Conservation (phyloP, 2,888 invertebrate species). For the Anticlea derivata region DNA sequence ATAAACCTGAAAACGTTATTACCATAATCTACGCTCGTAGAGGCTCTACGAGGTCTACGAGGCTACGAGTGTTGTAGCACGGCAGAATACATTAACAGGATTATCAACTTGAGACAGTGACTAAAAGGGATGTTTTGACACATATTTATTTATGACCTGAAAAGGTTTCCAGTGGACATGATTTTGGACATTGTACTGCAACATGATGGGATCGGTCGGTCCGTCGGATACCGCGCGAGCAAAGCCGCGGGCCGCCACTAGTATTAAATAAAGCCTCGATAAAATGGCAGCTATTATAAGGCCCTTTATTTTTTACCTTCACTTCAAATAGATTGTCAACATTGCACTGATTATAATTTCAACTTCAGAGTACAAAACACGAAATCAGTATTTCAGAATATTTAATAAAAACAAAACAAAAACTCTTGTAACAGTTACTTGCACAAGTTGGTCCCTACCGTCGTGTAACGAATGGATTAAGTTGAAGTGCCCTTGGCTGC, state of each 20-base stretch:
- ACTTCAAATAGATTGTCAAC: too few species aligned
- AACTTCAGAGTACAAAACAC: constrained; percentile 6
- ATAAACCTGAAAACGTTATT: constrained; percentile 6
- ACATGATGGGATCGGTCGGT: too few species aligned
- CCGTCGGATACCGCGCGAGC: too few species aligned
- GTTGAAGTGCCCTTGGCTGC: constrained; percentile 30
- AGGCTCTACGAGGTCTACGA: constrained; percentile 21
- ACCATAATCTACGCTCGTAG: constrained; percentile 23
- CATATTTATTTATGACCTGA: not conserved
- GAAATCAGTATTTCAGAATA: constrained; percentile 8
- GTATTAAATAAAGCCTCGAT: too few species aligned
- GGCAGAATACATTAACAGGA: constrained; percentile 25
- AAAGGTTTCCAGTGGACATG: not conserved
- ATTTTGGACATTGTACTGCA: too few species aligned
- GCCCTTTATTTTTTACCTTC: too few species aligned
- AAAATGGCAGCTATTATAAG: too few species aligned
- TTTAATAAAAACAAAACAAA: constrained; percentile 28
- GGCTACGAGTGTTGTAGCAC: constrained; percentile 19
- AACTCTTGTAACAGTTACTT: constrained; percentile 19
- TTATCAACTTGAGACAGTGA: constrained; percentile 16
- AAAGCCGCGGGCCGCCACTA: too few species aligned
- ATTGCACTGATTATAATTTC: not conserved
- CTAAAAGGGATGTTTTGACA: not conserved
- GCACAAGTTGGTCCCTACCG: constrained; percentile 27
- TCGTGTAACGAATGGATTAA: constrained; percentile 35